phyloP scores from a whole-genome alignment of 2,113 vertebrate genomes.

The Cygnus atratus region DNA sequence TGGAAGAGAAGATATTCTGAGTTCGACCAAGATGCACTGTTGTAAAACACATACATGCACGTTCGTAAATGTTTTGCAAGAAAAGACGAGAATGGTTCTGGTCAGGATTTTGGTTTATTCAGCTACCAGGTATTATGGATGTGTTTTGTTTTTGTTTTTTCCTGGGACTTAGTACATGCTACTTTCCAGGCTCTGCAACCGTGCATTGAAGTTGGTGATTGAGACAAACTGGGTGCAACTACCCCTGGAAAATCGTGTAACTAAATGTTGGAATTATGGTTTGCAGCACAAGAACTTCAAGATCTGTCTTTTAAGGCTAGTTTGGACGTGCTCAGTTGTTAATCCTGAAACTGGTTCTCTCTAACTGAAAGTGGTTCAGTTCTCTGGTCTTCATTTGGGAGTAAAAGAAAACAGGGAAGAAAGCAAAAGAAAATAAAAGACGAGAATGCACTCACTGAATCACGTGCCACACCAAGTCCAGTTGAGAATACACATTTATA shows the following conservation, averaged over 20 bases:
- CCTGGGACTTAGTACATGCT: not conserved
- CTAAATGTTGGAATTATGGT: not conserved
- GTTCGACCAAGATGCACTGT: rapidly evolving
- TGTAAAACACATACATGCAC: not conserved
- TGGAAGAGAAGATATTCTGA: not conserved
- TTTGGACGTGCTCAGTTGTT: not conserved
- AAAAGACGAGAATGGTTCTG: not conserved
- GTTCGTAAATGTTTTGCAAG: not conserved
- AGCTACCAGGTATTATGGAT: not conserved
- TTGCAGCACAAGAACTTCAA: not conserved
- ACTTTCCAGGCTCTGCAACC: not conserved
- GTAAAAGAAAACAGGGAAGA: not conserved
- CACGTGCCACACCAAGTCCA: not conserved
- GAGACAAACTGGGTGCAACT: not conserved
- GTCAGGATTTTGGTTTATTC: constrained; percentile 23
- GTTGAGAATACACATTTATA: not conserved
- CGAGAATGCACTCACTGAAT: not conserved
- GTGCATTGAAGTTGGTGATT: not conserved
- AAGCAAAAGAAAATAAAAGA: not conserved
- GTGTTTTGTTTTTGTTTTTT: not conserved
- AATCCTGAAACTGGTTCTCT: not conserved
- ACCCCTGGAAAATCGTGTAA: not conserved
- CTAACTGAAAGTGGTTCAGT: not conserved
- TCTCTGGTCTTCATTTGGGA: not conserved
- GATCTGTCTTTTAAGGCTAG: not conserved